A percentile compares a stretch with the other conserved stretches of the same genome.
phyloP scores from a whole-genome alignment of 2,113 vertebrate species.

The Sylvia atricapilla region DNA sequence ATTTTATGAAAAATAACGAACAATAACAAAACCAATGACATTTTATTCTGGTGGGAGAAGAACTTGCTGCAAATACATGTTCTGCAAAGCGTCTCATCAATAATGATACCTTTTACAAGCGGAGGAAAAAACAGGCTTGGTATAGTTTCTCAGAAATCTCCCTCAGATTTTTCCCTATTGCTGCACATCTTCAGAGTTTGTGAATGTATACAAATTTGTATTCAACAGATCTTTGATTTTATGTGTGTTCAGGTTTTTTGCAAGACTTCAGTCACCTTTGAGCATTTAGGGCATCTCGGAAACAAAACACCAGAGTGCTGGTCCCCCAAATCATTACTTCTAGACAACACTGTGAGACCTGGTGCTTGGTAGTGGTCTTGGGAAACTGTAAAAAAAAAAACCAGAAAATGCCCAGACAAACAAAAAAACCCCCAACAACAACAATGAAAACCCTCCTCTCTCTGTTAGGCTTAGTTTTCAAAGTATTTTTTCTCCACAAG shows the following conservation, averaged over 20 bases:
- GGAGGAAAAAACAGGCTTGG: neutral
- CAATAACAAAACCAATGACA: neutral
- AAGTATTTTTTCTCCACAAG: neutral
- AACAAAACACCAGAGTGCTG: neutral
- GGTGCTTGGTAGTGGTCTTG: neutral
- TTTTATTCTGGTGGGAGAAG: neutral
- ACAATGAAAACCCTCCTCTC: accelerated
- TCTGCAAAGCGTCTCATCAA: neutral
- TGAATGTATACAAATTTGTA: neutral
- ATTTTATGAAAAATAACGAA: neutral
- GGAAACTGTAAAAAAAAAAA: neutral
- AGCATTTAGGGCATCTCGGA: neutral
- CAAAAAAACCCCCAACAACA: no score
- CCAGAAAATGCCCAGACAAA: neutral
- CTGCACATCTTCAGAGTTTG: neutral
- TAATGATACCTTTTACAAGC: neutral
- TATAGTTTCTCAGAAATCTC: neutral
- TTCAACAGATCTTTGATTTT: neutral
- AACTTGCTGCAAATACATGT: neutral
- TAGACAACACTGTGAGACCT: neutral
- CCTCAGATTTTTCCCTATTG: neutral
- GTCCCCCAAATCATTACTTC: neutral
- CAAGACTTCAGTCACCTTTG: neutral
- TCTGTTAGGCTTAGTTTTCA: neutral
- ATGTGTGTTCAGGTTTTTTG: neutral